These are phyloP conservation scores for Drosophila ohnishii DNA, from an alignment of 1,140 invertebrate genomes.

Conservation along the genomic window DNA sequence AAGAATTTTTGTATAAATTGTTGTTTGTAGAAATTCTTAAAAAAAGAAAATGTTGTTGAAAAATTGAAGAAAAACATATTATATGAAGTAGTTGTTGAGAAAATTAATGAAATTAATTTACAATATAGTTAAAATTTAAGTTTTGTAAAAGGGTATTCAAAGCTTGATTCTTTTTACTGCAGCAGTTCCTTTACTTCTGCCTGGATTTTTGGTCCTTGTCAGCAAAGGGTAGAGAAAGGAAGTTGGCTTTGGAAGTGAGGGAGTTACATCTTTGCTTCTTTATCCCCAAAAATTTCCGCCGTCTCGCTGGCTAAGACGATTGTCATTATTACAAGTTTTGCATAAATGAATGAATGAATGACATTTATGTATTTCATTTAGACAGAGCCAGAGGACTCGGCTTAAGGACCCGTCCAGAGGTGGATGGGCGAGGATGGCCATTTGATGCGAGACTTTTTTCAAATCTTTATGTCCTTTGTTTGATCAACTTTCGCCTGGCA, in stretches of 20 bases:
- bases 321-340: constrained; percentile 81
- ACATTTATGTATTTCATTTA: constrained; percentile 79
- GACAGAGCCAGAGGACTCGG: constrained; percentile 29
- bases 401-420: constrained; percentile 4
- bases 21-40: background rate
- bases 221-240: constrained; percentile 29
- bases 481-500: constrained; percentile 55
- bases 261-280: constrained; percentile 34
- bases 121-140: too few relatives aligned
- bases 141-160: background rate
- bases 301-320: constrained; percentile 36
- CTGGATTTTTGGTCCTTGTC: constrained; percentile 51
- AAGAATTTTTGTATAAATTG: background rate
- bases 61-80: background rate
- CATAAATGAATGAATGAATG: constrained; percentile 78
- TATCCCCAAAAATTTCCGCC: constrained; percentile 3
- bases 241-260: background rate
- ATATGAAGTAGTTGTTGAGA: background rate
- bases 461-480: constrained; percentile 67
- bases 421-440: constrained; percentile 14
- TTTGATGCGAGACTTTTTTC: constrained; percentile 60
- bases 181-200: constrained; percentile 30
- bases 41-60: background rate
- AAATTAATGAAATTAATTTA: background rate
- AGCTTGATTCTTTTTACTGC: background rate